A percentile compares a stretch with the other conserved stretches of the same genome.
phyloP scores from a whole-genome alignment of 2,113 vertebrate genomes.

The Callionymus lyra region DNA sequence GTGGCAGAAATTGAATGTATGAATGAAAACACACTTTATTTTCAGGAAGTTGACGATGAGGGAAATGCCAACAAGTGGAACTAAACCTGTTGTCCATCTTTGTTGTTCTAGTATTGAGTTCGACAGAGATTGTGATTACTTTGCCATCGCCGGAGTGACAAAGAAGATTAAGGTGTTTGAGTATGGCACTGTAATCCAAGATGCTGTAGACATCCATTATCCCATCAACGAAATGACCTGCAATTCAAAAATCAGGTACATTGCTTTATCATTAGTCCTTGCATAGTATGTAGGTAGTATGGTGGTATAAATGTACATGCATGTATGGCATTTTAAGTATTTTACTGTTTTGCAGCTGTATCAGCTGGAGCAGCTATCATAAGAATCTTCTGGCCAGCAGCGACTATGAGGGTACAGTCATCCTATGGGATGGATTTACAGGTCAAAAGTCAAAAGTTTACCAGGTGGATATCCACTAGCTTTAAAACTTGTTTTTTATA shows the following conservation, averaged over 20 bases:
- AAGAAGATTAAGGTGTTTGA: constrained; percentile 99
- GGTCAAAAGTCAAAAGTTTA: constrained; percentile 97
- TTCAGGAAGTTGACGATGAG: too few relatives aligned
- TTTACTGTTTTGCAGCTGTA: constrained; percentile 97
- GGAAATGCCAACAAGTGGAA: too few relatives aligned
- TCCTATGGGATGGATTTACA: constrained; percentile 97
- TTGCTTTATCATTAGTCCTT: not conserved
- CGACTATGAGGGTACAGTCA: constrained; percentile 97
- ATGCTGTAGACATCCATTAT: constrained; percentile 98
- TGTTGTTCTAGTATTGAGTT: constrained; percentile 85
- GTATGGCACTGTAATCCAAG: constrained; percentile 97
- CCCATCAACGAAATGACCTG: constrained; percentile 99
- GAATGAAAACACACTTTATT: too few relatives aligned
- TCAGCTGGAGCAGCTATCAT: constrained; percentile 99
- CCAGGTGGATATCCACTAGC: constrained; percentile 71
- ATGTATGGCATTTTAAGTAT: too few relatives aligned
- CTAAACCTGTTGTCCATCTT: not conserved
- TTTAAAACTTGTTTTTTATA: not conserved
- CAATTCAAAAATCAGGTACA: constrained; percentile 98
- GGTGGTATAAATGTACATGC: not conserved
- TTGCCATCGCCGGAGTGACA: constrained; percentile 96
- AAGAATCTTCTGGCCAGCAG: constrained; percentile 98
- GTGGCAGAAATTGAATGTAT: too few relatives aligned
- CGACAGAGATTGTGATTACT: constrained; percentile 98
- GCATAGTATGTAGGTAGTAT: not conserved